A percentile compares a stretch with the other conserved stretches of the same genome.
Evolutionary conservation across 2,113 vertebrate species (phyloP).

Genomic region (Rhea americana): DNA sequence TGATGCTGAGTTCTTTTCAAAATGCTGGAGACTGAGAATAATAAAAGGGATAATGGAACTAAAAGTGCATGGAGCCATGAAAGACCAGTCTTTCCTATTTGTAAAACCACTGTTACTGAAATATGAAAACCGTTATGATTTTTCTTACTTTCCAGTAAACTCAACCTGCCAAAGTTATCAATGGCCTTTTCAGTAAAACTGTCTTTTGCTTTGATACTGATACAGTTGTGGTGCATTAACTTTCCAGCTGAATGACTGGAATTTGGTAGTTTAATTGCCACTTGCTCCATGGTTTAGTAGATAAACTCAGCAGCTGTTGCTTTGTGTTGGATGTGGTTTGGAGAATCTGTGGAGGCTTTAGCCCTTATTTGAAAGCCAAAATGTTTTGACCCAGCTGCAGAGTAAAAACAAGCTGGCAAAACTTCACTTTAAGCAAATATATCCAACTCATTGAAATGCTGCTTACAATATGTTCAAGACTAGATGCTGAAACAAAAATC

Average conservation of each 20-base stretch:
- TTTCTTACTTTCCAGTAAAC: constrained; percentile 12
- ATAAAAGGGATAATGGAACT: neutral
- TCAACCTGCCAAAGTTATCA: constrained; percentile 27
- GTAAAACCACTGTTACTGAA: neutral
- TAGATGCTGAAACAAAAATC: neutral
- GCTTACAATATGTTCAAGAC: constrained; percentile 55
- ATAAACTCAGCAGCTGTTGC: constrained; percentile 76
- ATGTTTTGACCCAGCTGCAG: constrained; percentile 68
- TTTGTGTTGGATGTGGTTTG: constrained; percentile 62
- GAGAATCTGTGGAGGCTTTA: constrained; percentile 69
- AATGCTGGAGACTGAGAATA: neutral
- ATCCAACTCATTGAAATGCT: constrained; percentile 37
- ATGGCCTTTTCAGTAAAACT: constrained; percentile 8
- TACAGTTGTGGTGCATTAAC: constrained; percentile 47
- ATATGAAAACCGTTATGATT: neutral
- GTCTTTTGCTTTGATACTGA: constrained; percentile 30
- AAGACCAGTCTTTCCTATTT: neutral
- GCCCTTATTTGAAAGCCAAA: constrained; percentile 65
- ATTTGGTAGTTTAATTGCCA: constrained; percentile 70
- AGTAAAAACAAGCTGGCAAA: constrained; percentile 59
- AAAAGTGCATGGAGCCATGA: neutral
- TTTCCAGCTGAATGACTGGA: constrained; percentile 52
- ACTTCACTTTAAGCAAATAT: constrained; percentile 49
- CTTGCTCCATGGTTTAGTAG: constrained; percentile 66
- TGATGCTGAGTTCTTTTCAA: neutral